These are phyloP conservation scores for Drosophila atripex DNA, from an alignment of 2,888 invertebrate genomes.

Conservation along the genomic window DNA sequence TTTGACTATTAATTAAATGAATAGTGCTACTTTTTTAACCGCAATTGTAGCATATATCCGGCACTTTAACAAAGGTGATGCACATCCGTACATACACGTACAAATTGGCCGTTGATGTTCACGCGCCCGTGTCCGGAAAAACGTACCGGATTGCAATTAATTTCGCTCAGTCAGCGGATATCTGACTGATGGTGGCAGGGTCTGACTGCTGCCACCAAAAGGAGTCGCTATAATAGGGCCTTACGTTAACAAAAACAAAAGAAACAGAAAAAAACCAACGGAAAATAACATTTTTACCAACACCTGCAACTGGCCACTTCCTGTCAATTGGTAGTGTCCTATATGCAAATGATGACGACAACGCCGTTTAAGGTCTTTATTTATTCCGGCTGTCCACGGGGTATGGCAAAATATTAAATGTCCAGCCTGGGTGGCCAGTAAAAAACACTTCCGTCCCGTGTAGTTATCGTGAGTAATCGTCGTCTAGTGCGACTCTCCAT, in stretches of 20 bases:
- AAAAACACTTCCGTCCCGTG: conserved; percentile 14
- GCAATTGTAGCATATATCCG: not conserved
- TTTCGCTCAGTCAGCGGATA: conserved; percentile 72
- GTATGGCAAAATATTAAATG: conserved; percentile 26
- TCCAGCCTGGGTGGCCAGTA: conserved; percentile 15
- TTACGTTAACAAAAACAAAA: conserved; percentile 2
- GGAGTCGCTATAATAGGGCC: conserved; percentile 18
- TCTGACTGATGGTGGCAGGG: conserved; percentile 29
- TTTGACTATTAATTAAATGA: not conserved
- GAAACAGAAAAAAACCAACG: not conserved
- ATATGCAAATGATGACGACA: conserved; percentile 64
- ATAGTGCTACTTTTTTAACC: not conserved
- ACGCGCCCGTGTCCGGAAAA: conserved; percentile 61
- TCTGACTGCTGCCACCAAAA: conserved; percentile 14
- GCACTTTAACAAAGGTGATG: conserved; percentile 23
- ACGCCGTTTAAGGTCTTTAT: conserved; percentile 42
- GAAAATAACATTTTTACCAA: conserved; percentile 4
- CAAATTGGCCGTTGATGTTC: conserved; percentile 63
- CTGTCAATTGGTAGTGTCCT: conserved; percentile 48
- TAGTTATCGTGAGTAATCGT: conserved; percentile 15
- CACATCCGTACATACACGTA: conserved; percentile 14
- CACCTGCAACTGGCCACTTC: conserved; percentile 17
- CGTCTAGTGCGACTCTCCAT: conserved; percentile 14
- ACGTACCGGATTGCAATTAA: conserved; percentile 78
- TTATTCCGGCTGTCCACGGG: conserved; percentile 13